These are phyloP conservation scores for Hylaeus volcanicus DNA, from an alignment of 1,140 invertebrate species.

Conservation along the genomic window DNA sequence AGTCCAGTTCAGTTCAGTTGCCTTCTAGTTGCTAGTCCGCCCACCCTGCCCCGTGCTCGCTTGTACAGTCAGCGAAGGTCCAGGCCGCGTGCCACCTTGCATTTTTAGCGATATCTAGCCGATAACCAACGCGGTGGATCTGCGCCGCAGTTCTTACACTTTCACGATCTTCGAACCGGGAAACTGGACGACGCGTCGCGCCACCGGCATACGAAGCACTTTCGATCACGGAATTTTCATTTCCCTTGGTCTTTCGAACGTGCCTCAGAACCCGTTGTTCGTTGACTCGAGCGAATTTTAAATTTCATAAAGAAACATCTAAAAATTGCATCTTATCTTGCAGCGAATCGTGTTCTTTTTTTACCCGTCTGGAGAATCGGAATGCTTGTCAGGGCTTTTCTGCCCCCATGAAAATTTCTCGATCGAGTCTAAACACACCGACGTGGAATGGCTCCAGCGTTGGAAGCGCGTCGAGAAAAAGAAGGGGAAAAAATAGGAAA, in stretches of 20 bases:
- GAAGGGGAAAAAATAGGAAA: constrained; percentile 53
- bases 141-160: constrained; percentile 64
- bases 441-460: background rate
- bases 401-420: constrained; percentile 6
- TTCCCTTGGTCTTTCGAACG: constrained; percentile 2
- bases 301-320: no score
- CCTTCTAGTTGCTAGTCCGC: constrained; percentile 68
- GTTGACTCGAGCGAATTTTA: no score
- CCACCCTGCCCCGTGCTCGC: constrained; percentile 63
- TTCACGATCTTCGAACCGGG: constrained; percentile 65
- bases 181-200: constrained; percentile 36
- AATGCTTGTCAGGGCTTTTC: background rate
- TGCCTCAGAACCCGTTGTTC: background rate
- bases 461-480: constrained; percentile 15
- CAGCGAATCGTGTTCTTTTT: no score
- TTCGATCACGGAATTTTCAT: background rate
- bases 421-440: background rate
- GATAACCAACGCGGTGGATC: constrained; percentile 58
- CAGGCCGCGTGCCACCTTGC: constrained; percentile 72
- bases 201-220: constrained; percentile 45
- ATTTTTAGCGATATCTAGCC: constrained; percentile 69
- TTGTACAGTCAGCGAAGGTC: constrained; percentile 64
- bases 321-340: no score
- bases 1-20: constrained; percentile 60
- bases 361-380: no score